Percentiles rank a stretch among this genome's conserved stretches.
Evolutionary conservation across 1,140 invertebrate species (phyloP).

Genomic region (Gonioctena quinquepunctata): DNA sequence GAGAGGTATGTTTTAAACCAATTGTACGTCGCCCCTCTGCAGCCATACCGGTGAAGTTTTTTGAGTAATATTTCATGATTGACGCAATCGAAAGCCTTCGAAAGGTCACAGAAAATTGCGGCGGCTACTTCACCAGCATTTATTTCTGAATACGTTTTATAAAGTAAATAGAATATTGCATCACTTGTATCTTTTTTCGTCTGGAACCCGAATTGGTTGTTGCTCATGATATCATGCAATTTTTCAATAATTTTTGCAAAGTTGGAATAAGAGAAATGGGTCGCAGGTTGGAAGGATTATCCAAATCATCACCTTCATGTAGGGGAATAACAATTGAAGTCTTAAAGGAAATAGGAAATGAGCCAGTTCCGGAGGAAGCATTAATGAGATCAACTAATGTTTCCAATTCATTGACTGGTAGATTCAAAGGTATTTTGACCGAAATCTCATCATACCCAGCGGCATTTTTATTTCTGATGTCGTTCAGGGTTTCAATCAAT

Average conservation of each 20-base stretch:
- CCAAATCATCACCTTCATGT: background rate
- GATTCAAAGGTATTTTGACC: background rate
- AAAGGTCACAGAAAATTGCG: no score
- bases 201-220: slow-evolving; percentile 4
- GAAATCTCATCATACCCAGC: slow-evolving; percentile 1
- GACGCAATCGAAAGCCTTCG: no score
- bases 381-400: slow-evolving; percentile 2
- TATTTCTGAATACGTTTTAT: background rate
- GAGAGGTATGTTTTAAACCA: background rate
- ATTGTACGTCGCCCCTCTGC: slow-evolving; percentile 1
- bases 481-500: slow-evolving; percentile 2
- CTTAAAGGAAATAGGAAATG: no score
- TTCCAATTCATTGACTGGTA: background rate
- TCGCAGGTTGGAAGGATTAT: slow-evolving; percentile 2
- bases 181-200: slow-evolving; percentile 4
- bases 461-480: background rate
- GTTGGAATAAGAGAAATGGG: background rate
- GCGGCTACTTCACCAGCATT: no score
- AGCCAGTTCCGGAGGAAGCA: no score
- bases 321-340: no score
- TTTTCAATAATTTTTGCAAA: slow-evolving; percentile 1
- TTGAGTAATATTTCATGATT: no score
- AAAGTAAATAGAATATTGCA: background rate
- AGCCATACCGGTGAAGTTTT: no score
- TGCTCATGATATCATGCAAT: background rate